A percentile compares a stretch with the other conserved stretches of the same genome.
Conservation (phyloP, 2,797 vertebrate genomes). For the Lates japonicus region DNA sequence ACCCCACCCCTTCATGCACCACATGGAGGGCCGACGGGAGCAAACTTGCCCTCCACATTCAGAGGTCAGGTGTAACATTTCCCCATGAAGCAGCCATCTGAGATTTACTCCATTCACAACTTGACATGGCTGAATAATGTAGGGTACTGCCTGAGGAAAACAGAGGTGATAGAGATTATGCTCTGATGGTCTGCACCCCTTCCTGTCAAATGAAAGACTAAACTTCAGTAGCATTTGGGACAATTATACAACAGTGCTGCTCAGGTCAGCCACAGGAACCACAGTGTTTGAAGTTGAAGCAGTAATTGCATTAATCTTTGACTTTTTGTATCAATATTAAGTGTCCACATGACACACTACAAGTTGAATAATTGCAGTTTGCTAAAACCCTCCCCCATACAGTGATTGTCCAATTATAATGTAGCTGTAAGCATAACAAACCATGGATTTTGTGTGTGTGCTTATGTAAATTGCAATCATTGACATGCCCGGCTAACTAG, state of each 20-base stretch:
- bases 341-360: no score
- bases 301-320: slow-evolving; percentile 9
- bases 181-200: slow-evolving; percentile 16
- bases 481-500: no score
- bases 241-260: slow-evolving; percentile 13
- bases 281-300: background rate
- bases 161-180: slow-evolving; percentile 22
- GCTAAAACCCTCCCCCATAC: background rate
- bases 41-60: slow-evolving; percentile 53
- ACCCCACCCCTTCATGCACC: slow-evolving; percentile 67
- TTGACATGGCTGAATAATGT: slow-evolving; percentile 63
- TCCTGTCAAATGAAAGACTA: slow-evolving; percentile 27
- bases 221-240: background rate
- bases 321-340: background rate
- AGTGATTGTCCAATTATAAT: no score
- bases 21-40: slow-evolving; percentile 57
- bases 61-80: slow-evolving; percentile 70
- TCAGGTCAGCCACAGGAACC: background rate
- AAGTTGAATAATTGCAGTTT: background rate
- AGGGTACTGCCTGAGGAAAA: slow-evolving; percentile 22
- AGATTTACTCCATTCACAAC: slow-evolving; percentile 55
- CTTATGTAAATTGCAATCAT: no score
- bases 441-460: no score
- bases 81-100: slow-evolving; percentile 44
- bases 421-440: no score